Evolutionary conservation across 1,140 invertebrate genomes (phyloP).

Genomic region (Steinernema khuongi): DNA sequence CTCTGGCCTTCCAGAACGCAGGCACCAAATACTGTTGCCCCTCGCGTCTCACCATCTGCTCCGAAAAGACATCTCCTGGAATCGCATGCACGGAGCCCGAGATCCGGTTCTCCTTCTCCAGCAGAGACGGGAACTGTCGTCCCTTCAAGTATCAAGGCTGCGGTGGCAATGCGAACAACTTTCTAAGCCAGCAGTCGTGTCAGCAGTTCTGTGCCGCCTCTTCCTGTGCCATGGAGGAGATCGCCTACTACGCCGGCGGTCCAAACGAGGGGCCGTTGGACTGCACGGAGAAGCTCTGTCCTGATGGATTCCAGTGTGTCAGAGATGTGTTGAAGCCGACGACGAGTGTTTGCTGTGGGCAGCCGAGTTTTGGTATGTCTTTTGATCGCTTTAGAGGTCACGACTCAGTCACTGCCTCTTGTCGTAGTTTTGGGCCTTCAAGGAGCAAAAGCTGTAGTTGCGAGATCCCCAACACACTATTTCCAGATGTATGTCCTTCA

Average conservation of each 20-base stretch:
- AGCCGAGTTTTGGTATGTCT: constrained; percentile 25
- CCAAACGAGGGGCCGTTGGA: constrained; percentile 29
- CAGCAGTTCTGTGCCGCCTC: constrained; percentile 26
- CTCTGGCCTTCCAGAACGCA: neutral
- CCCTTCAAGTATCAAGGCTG: constrained; percentile 33
- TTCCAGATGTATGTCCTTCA: neutral
- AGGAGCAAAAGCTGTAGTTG: too few relatives aligned
- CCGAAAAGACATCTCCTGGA: constrained; percentile 11
- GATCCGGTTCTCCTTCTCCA: constrained; percentile 28
- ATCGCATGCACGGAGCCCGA: neutral
- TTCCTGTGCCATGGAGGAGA: constrained; percentile 30
- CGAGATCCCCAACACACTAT: neutral
- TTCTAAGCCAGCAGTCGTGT: constrained; percentile 25
- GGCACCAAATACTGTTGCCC: constrained; percentile 13
- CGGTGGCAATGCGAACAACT: constrained; percentile 36
- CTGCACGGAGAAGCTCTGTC: constrained; percentile 27
- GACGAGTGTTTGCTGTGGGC: constrained; percentile 32
- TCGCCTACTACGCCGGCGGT: constrained; percentile 22
- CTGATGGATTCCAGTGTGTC: constrained; percentile 27
- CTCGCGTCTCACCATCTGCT: constrained; percentile 2
- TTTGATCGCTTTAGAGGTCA: too few relatives aligned
- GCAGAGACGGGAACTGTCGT: constrained; percentile 20
- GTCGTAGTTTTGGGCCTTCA: too few relatives aligned
- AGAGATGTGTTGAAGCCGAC: constrained; percentile 22
- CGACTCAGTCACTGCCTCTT: too few relatives aligned